These are phyloP conservation scores for Aythya baeri DNA, from an alignment of 2,113 vertebrate species.

Conservation along the genomic window DNA sequence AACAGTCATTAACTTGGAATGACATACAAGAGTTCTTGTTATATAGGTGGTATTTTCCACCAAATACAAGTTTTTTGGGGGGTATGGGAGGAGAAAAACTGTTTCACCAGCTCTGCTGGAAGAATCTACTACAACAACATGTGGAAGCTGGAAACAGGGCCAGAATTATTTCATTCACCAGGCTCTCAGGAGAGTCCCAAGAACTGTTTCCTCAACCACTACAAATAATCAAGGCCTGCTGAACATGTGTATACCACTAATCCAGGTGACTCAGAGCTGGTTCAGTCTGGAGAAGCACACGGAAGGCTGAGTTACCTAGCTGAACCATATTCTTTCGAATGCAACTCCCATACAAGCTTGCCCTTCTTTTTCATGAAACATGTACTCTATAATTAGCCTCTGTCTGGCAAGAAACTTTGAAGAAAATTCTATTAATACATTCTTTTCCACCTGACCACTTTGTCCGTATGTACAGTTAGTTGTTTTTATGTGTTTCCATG, in stretches of 20 bases:
- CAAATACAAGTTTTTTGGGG: accelerated
- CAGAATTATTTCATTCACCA: accelerated
- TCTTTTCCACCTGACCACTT: background rate
- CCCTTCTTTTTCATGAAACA: background rate
- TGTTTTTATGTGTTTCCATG: background rate
- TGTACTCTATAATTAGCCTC: background rate
- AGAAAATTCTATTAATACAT: background rate
- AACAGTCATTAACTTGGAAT: background rate
- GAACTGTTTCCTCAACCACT: background rate
- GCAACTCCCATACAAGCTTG: background rate
- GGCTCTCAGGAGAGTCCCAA: accelerated
- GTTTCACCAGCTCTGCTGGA: background rate
- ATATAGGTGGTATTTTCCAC: background rate
- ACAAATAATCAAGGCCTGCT: background rate
- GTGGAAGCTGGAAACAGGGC: background rate
- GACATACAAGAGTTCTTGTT: background rate
- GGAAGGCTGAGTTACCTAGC: background rate
- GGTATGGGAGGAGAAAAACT: background rate
- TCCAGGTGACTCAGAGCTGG: no score
- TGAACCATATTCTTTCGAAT: background rate
- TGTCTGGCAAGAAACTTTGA: background rate
- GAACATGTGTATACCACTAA: background rate
- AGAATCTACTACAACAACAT: accelerated
- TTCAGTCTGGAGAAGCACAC: background rate
- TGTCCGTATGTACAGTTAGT: background rate